phyloP scores from a whole-genome alignment of 2,888 invertebrate genomes.

The Archips xylosteana region DNA sequence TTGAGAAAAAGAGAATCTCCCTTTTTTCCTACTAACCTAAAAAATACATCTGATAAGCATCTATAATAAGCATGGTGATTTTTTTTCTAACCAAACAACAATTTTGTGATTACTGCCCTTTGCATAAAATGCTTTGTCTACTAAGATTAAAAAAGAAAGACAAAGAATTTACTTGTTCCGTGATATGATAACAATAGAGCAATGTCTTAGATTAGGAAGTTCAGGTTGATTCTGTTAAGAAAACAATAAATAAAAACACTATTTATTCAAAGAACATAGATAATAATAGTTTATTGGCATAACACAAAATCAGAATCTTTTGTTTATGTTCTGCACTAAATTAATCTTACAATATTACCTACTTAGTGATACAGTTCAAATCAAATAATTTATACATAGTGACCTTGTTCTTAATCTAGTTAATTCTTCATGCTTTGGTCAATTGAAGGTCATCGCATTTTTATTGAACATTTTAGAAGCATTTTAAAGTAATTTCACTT shows the following conservation, averaged over 20 bases:
- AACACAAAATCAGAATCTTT: slow-evolving; percentile 11
- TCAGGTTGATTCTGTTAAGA: neutral
- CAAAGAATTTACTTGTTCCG: slow-evolving; percentile 17
- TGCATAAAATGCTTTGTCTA: neutral
- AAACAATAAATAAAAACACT: neutral
- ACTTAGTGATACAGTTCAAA: neutral
- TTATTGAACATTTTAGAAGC: neutral
- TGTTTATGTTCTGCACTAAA: slow-evolving; percentile 7
- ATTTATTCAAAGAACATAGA: neutral
- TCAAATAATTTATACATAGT: neutral
- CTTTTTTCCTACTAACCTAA: too few species aligned
- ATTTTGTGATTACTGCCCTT: too few species aligned
- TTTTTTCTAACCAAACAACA: too few species aligned
- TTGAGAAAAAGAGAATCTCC: too few species aligned
- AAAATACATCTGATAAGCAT: too few species aligned
- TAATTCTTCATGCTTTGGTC: neutral
- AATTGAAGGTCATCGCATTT: slow-evolving; percentile 1
- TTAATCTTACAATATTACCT: neutral
- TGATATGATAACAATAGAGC: slow-evolving; percentile 25
- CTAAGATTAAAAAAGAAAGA: slow-evolving; percentile 19
- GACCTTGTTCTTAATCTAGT: neutral
- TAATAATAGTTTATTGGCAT: slow-evolving; percentile 16
- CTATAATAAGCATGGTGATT: too few species aligned
- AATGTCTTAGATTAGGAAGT: slow-evolving; percentile 26
- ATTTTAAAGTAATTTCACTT: too few species aligned